phyloP scores from a whole-genome alignment of 2,113 vertebrate genomes.

The Symphodus melops region DNA sequence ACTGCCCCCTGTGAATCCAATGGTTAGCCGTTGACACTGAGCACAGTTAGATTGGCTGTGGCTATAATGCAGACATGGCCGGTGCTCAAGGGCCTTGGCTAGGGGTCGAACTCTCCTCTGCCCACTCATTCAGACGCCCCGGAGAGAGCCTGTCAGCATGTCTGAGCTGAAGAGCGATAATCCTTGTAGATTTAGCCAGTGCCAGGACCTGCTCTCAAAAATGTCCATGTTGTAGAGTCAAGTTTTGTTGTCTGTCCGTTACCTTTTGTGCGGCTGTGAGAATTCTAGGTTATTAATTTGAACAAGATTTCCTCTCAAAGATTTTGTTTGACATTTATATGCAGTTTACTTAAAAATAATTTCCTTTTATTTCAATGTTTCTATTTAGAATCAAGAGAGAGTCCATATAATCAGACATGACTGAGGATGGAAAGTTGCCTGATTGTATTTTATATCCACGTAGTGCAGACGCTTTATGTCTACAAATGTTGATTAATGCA shows the following conservation, averaged over 20 bases:
- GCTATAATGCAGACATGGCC: conserved; percentile 51
- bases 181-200: conserved; percentile 13
- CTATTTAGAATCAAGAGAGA: too few species aligned
- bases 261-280: not conserved
- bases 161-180: conserved; percentile 56
- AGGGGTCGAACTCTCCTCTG: conserved; percentile 36
- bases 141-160: conserved; percentile 53
- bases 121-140: conserved; percentile 37
- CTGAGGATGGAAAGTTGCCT: not conserved
- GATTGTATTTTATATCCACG: not conserved
- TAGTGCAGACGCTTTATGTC: not conserved
- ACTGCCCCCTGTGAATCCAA: conserved; percentile 57
- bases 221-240: not conserved
- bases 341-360: too few species aligned
- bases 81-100: conserved; percentile 36
- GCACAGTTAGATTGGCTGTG: conserved; percentile 63
- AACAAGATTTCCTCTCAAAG: not conserved
- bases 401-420: too few species aligned
- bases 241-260: not conserved
- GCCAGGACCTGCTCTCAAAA: conserved; percentile 4
- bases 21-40: conserved; percentile 64
- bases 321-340: too few species aligned
- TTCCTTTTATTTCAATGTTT: too few species aligned
- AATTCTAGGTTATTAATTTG: not conserved
- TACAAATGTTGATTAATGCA: not conserved